Evolutionary conservation across 2,113 vertebrate species (phyloP), one percentile per base, ranked within the genome.

Genomic region (Pelodiscus sinensis): DNA sequence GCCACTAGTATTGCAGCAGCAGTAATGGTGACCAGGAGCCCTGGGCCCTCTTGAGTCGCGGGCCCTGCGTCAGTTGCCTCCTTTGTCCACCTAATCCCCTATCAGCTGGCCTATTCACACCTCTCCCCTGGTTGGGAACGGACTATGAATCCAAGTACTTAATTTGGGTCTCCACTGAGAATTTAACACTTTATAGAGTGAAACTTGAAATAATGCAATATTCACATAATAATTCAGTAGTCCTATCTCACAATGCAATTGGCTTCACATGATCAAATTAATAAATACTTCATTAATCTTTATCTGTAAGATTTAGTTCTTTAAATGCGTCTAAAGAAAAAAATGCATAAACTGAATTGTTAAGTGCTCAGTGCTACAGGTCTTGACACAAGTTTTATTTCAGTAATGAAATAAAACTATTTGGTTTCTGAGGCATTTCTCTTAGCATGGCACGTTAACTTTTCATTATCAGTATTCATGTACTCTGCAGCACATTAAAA

Each of bases 161-260:
- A 3, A 18, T 6, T 35, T 71, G 65, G 65, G n/a, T n/a, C 31
- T 71, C 18, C 8, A 50, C 12, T 14, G 22, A 77, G 44, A 77
- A 77, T 77, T 25, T 44, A 50, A 77, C 38, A 44, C 24, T 44
- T 77, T 0, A 21, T 10, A 80, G 79, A 50, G 52, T 8, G 4
- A 62, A 71, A 18, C 1, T 0, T 38, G 77, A 87, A 25, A 18
- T 12, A 1, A 0, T 21, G 2, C 29, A 19, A 50, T 77, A 22
- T 44, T 77, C 24, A 27, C 50, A 77, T 50, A 77, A 77, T 25
- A 50, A 77, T 77, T 50, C 22, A 50, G 25, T 25, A 77, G 11
- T 27, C 38, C 22, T 77, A n/a, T 52, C 29, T 31, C 3, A n/a
- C 51, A 79, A n/a, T 55, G 9, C 29, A 55, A 21, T 6, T 54